Conservation (phyloP, 2,797 vertebrate species). For the Tokudaia muenninki region DNA sequence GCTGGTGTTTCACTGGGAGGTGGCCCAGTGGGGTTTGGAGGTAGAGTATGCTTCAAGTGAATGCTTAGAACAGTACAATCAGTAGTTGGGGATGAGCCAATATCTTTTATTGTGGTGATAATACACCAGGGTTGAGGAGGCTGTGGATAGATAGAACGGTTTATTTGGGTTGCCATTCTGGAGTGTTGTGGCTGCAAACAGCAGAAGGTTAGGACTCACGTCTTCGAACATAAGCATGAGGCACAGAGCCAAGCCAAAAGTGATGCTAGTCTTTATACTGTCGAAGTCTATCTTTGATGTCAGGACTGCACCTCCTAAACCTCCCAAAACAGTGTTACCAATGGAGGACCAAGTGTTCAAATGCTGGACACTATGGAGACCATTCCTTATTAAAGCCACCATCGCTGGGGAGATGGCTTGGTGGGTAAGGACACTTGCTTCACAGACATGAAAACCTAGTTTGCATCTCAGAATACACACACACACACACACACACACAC, state of each 20-base stretch:
- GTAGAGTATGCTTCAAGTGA: background rate
- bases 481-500: background rate
- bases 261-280: background rate
- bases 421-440: background rate
- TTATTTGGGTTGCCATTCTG: too few relatives aligned
- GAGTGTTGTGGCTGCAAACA: background rate
- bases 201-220: background rate
- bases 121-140: background rate
- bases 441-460: background rate
- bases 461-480: background rate
- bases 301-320: too few relatives aligned
- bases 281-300: background rate
- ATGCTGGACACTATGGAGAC: background rate
- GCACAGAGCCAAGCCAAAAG: background rate
- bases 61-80: accelerated
- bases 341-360: too few relatives aligned
- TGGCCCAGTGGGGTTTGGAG: background rate
- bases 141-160: background rate
- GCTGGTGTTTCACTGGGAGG: background rate
- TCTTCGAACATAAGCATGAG: background rate
- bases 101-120: accelerated
- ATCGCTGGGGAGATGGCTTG: background rate
- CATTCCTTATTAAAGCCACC: background rate
- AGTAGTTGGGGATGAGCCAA: background rate
- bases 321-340: too few relatives aligned